Conservation (phyloP, 1,140 invertebrate species). For the Drosophila parvula region DNA sequence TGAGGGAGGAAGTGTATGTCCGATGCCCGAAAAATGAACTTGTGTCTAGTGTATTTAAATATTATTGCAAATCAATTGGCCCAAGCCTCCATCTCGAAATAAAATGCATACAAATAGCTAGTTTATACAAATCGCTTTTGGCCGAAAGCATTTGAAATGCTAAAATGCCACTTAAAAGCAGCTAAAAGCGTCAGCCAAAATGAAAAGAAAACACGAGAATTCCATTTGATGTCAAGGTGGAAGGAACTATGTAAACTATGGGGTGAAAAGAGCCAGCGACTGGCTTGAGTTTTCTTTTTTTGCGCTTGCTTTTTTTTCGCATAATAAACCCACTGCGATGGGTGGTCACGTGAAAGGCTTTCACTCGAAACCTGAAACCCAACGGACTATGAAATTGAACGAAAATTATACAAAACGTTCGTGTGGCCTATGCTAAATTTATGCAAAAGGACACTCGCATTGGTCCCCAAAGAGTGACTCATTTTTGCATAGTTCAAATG, state of each 20-base stretch:
- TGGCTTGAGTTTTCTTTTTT: background rate
- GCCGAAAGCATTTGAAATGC: slow-evolving; percentile 73
- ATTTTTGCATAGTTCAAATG: slow-evolving; percentile 39
- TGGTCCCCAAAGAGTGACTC: slow-evolving; percentile 21
- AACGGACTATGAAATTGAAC: slow-evolving; percentile 83
- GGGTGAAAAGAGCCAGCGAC: slow-evolving; percentile 12
- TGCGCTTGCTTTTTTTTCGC: slow-evolving; percentile 4
- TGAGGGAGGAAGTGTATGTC: slow-evolving; percentile 41
- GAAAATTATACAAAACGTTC: slow-evolving; percentile 76
- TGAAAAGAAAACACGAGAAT: slow-evolving; percentile 83
- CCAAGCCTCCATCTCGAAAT: slow-evolving; percentile 35
- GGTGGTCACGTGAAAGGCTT: slow-evolving; percentile 71
- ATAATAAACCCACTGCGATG: slow-evolving; percentile 55
- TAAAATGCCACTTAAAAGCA: slow-evolving; percentile 82
- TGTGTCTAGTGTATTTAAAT: slow-evolving; percentile 68
- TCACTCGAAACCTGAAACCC: slow-evolving; percentile 58
- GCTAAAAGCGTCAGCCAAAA: slow-evolving; percentile 68
- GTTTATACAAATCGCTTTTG: slow-evolving; percentile 78
- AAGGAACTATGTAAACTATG: slow-evolving; percentile 79
- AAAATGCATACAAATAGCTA: slow-evolving; percentile 83
- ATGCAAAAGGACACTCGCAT: slow-evolving; percentile 65
- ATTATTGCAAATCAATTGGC: slow-evolving; percentile 82
- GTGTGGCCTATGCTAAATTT: slow-evolving; percentile 64
- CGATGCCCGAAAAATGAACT: slow-evolving; percentile 58
- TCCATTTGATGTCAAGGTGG: slow-evolving; percentile 81